Conservation (phyloP, 30 jellyfish, hydroid and myxozoan genomes). For the Rhopilema esculentum region DNA sequence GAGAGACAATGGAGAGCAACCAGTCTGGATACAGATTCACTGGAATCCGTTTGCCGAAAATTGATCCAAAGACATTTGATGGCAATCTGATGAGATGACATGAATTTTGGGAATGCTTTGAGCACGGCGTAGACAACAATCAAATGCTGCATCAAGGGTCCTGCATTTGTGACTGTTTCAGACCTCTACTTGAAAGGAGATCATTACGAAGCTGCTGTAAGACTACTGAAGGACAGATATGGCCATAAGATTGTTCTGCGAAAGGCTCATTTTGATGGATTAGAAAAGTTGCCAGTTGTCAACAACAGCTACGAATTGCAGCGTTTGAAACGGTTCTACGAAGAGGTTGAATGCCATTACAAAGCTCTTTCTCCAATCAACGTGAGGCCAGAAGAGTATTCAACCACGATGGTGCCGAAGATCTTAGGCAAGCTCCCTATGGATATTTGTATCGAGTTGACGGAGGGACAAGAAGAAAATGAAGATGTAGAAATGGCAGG, state of each 20-base stretch:
- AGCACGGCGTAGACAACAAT: conserved; percentile 49
- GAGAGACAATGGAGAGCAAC: conserved; percentile 6
- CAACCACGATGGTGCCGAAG: conserved; percentile 59
- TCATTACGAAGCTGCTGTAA: conserved; percentile 20
- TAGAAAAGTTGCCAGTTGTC: conserved; percentile 13
- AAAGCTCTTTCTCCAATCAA: conserved; percentile 56
- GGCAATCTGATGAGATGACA: conserved; percentile 54
- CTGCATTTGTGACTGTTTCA: conserved; percentile 42
- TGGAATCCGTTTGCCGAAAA: conserved; percentile 47
- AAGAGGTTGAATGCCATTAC: conserved; percentile 48
- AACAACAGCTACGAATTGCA: conserved; percentile 5
- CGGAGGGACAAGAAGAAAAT: conserved; percentile 11
- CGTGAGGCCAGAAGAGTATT: conserved; percentile 17
- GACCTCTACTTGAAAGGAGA: conserved; percentile 44
- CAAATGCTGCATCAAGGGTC: conserved; percentile 16
- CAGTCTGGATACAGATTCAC: background rate
- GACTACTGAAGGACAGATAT: conserved; percentile 45
- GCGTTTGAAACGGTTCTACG: conserved; percentile 39
- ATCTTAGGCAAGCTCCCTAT: conserved; percentile 29
- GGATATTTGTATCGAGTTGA: conserved; percentile 1
- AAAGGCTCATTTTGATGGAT: conserved; percentile 54
- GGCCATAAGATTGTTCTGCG: conserved; percentile 55
- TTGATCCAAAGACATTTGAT: conserved; percentile 61
- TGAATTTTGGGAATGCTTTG: conserved; percentile 69
- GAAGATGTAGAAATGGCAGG: conserved; percentile 13